Percentiles rank a stretch among this genome's conserved stretches.
Conservation (phyloP, 2,797 vertebrate species). For the Tragelaphus eurycerus region DNA sequence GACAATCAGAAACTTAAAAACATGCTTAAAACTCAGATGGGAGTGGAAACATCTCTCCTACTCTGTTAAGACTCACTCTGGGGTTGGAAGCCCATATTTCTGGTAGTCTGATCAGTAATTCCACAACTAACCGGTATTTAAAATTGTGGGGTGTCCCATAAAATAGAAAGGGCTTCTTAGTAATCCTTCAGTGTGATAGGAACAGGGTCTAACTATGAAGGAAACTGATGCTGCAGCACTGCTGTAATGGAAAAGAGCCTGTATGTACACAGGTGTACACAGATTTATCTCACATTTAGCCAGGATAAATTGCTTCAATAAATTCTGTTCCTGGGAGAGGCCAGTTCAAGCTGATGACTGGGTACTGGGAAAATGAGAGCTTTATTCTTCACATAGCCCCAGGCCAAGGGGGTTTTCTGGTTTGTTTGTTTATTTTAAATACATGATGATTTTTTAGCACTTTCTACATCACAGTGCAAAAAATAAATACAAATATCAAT, state of each 20-base stretch:
- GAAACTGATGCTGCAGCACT: slow-evolving; percentile 51
- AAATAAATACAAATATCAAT: slow-evolving; percentile 53
- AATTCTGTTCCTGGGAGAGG: slow-evolving; percentile 77
- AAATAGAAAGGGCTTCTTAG: slow-evolving; percentile 63
- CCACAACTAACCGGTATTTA: slow-evolving; percentile 56
- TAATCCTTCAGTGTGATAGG: slow-evolving; percentile 66
- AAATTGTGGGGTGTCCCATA: slow-evolving; percentile 59
- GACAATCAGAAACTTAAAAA: slow-evolving; percentile 34
- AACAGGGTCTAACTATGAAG: slow-evolving; percentile 66
- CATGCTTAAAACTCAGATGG: slow-evolving; percentile 32
- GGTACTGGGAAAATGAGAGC: slow-evolving; percentile 65
- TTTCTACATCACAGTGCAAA: slow-evolving; percentile 56
- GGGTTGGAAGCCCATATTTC: slow-evolving; percentile 57
- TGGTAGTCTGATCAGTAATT: slow-evolving; percentile 64
- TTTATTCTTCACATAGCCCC: slow-evolving; percentile 67
- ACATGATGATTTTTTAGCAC: slow-evolving; percentile 57
- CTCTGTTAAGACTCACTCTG: slow-evolving; percentile 44
- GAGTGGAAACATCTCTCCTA: slow-evolving; percentile 30
- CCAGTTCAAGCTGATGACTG: slow-evolving; percentile 75
- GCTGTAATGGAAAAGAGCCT: slow-evolving; percentile 61
- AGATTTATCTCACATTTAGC: slow-evolving; percentile 82
- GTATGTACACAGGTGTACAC: slow-evolving; percentile 66
- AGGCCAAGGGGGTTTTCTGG: slow-evolving; percentile 59
- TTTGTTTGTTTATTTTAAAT: slow-evolving; percentile 72
- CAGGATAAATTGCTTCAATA: slow-evolving; percentile 83